phyloP scores from a whole-genome alignment of 2,797 vertebrate genomes.

The Tapirus indicus region DNA sequence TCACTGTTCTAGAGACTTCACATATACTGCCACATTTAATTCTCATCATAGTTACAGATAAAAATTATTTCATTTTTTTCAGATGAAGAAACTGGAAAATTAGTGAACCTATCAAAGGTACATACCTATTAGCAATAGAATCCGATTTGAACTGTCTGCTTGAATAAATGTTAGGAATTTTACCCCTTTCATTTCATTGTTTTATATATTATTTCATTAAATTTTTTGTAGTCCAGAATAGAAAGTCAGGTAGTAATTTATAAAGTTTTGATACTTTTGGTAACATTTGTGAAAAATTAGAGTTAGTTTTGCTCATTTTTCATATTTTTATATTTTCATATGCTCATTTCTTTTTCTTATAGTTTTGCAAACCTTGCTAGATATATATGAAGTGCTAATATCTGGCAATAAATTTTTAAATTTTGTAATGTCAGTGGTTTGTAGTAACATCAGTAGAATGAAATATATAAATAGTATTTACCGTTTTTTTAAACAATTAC shows the following conservation, averaged over 20 bases:
- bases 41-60: background rate
- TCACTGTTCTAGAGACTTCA: background rate
- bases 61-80: background rate
- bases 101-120: background rate
- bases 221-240: background rate
- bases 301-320: background rate
- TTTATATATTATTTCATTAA: conserved; percentile 34
- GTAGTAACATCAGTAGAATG: conserved; percentile 5
- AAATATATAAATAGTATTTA: background rate
- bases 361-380: background rate
- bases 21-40: background rate
- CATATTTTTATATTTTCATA: background rate
- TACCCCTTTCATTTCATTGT: background rate
- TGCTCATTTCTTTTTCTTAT: background rate
- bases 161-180: background rate
- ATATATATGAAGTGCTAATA: background rate
- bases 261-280: background rate
- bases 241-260: background rate
- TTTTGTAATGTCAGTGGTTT: background rate
- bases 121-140: background rate
- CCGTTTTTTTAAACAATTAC: conserved; percentile 38
- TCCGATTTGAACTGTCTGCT: background rate
- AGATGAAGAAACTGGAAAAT: background rate
- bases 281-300: background rate
- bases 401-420: background rate